Evolutionary conservation across 1,140 invertebrate genomes (phyloP), one percentile per base, ranked within the genome.

Genomic region (Aphis gossypii): DNA sequence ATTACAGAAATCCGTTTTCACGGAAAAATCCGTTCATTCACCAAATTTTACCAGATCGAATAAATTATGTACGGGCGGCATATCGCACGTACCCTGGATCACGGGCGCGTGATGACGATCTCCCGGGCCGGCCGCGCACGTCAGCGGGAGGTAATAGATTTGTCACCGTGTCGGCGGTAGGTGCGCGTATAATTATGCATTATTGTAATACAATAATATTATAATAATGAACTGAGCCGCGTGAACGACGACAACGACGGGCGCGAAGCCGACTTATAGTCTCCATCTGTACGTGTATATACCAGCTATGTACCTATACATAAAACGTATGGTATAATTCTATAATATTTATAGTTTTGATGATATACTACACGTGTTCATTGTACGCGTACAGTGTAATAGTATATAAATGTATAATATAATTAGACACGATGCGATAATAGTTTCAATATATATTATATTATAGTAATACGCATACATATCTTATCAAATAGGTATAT

Each of bases 51-150:
- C 89, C 89, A 56, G 25, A 90, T 90, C 89, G 56, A 68, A 90
- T 90, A 90, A 90, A 90, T 90, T 90, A 90, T 90, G 2, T 41
- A 90, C 88, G 88, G 54, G 8, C n/a, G 4, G 46, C 87, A 89
- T 54, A 21, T 44, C 54, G 89, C 54, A 25, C 54, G 56, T 41
- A 38, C 89, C 60, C 30, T 6, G 30, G 21, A 18, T 14, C 20
- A 8, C 11, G 41, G 8, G 54, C 88, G 21, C 54, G 54, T 11
- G 48, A 48, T 89, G 86, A 41, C 84, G 41, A 46, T 51, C 87
- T 54, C 18, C 60, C n/a, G 60, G 60, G 4, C 60, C 14, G 30
- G 44, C 30, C 30, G 18, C 21, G 41, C 84, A 38, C 44, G 48
- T 23, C 25, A 20, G n/a, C n/a, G 20, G n/a, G 87, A 25, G 87